Evolutionary conservation across 2,797 vertebrate genomes (phyloP).

Genomic region (Jordanella pulchra): DNA sequence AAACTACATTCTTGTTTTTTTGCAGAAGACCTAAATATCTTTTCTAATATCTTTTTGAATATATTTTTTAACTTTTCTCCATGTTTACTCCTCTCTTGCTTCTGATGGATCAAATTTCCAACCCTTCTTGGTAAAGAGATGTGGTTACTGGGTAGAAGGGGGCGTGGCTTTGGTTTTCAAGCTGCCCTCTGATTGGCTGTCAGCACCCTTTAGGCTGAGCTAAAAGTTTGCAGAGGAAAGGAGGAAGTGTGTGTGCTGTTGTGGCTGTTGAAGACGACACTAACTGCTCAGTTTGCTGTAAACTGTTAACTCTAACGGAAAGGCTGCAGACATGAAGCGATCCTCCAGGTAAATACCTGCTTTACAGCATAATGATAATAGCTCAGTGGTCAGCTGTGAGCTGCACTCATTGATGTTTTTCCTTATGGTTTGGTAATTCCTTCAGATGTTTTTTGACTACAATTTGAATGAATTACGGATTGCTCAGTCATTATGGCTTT

Average conservation of each 20-base stretch:
- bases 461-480: conserved; percentile 12
- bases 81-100: not conserved
- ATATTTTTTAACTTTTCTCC: not conserved
- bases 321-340: conserved; percentile 74
- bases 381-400: not conserved
- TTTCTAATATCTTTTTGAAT: too few species aligned
- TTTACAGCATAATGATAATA: not conserved
- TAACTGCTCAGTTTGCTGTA: conserved; percentile 31
- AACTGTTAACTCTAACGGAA: conserved; percentile 49
- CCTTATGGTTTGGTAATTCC: not conserved
- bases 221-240: conserved; percentile 71
- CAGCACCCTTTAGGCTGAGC: conserved; percentile 35
- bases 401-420: not conserved
- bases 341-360: conserved; percentile 75
- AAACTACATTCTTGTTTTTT: too few species aligned
- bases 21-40: too few species aligned
- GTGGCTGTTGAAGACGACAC: conserved; percentile 32
- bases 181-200: conserved; percentile 71
- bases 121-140: conserved; percentile 27
- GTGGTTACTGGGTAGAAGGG: conserved; percentile 40
- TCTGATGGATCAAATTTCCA: conserved; percentile 57
- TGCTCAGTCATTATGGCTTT: not conserved
- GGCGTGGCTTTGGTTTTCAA: conserved; percentile 53
- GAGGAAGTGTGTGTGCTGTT: conserved; percentile 71
- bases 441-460: not conserved